Base-by-base conservation (phyloP, 2,797 vertebrate genomes). In the Huso huso region DNA sequence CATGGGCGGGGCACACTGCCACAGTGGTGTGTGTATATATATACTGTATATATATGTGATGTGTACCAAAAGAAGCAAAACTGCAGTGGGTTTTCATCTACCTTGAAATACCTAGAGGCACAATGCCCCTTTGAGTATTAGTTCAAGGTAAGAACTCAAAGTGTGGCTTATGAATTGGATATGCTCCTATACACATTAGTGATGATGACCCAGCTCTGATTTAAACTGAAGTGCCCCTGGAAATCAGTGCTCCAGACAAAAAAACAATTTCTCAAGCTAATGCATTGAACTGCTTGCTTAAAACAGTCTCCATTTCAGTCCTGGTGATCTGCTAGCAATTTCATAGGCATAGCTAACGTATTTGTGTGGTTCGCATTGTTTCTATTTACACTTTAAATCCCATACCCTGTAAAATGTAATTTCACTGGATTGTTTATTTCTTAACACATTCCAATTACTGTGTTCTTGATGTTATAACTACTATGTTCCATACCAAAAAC, bases 61-160 rank as follows among this genome's bases (percentile, higher is more conserved):
- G 18, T 18, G 18, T 18, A 18, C 18, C 18, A 18, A 18, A 18
- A 18, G 15, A 18, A 18, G 23, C 23, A 37, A 37, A 37, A 37
- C 5, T 37, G 37, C 37, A 37, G 37, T 37, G 37, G 37, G 37
- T 37, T 37, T 37, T 37, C 37, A 37, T 4, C 37, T 37, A 37
- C 37, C 37, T 37, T 37, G 37, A 37, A 37, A 37, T 37, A 37
- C 37, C 37, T 37, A 37, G 37, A 37, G 37, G 37, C 37, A 37
- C 37, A 37, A 37, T 37, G 37, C 37, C 37, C 23, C 37, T 37
- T 37, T 37, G 37, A 58, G 55, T 58, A 58, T 58, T 58, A 58
- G 55, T 58, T 58, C 55, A 58, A 58, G 55, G 55, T n/a, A 58
- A 58, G 55, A 11, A 11, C 55, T 58, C 55, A n/a, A n/a, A n/a